A percentile compares a stretch with the other conserved stretches of the same genome.
These are phyloP conservation scores for Amyelois transitella DNA, from an alignment of 1,140 invertebrate species.

Conservation along the genomic window DNA sequence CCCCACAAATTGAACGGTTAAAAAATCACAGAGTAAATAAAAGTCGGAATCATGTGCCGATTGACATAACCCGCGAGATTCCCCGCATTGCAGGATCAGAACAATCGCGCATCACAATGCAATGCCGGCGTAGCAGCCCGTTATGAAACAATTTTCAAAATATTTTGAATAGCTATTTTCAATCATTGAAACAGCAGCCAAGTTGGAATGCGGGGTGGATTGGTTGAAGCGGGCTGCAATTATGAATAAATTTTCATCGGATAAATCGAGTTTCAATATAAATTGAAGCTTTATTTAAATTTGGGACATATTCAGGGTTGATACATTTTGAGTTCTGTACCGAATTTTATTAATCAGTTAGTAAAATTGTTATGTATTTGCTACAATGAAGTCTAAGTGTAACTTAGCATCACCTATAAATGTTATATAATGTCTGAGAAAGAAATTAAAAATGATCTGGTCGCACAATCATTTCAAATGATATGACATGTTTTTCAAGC, in stretches of 20 bases:
- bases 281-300: too few relatives aligned
- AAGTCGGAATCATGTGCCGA: constrained; percentile 25
- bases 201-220: constrained; percentile 54
- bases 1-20: not conserved
- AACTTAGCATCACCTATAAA: too few relatives aligned
- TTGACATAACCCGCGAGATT: constrained; percentile 53
- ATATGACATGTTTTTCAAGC: too few relatives aligned
- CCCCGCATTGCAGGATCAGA: constrained; percentile 44
- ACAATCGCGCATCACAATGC: constrained; percentile 45
- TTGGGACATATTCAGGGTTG: too few relatives aligned
- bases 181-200: constrained; percentile 68
- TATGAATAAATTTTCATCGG: constrained; percentile 12
- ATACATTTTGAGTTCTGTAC: too few relatives aligned
- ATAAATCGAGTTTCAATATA: too few relatives aligned
- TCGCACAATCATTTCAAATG: too few relatives aligned
- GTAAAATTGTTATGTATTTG: too few relatives aligned
- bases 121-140: constrained; percentile 34
- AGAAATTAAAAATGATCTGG: too few relatives aligned
- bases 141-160: constrained; percentile 73
- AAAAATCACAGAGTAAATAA: constrained; percentile 6
- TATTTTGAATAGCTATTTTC: constrained; percentile 72
- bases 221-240: constrained; percentile 26
- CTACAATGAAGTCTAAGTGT: too few relatives aligned
- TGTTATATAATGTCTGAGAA: too few relatives aligned
- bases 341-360: too few relatives aligned